Evolutionary conservation across 2,888 invertebrate genomes (phyloP).

Genomic region (Drosophila kambysellisi): DNA sequence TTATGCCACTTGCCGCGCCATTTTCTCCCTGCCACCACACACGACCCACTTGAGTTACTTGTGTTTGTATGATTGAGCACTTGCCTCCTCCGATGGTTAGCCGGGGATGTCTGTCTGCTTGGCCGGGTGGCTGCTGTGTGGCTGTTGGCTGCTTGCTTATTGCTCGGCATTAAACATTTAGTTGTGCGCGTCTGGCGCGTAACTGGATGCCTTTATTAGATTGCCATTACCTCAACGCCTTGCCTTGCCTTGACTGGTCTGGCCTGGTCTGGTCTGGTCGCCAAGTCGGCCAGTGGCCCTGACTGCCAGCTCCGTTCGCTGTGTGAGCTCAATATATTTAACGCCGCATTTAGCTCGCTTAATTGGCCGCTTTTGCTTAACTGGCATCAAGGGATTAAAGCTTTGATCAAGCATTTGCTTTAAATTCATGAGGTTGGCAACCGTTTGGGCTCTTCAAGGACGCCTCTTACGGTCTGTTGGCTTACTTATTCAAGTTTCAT

Average conservation of each 20-base stretch:
- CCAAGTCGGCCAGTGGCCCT: slow-evolving; percentile 18
- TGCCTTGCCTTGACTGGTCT: slow-evolving; percentile 12
- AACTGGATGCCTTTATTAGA: slow-evolving; percentile 66
- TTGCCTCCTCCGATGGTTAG: slow-evolving; percentile 25
- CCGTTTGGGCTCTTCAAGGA: slow-evolving; percentile 51
- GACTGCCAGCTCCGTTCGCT: slow-evolving; percentile 20
- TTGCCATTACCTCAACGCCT: slow-evolving; percentile 53
- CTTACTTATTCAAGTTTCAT: slow-evolving; percentile 68
- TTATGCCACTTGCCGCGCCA: slow-evolving; percentile 59
- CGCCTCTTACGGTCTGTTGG: slow-evolving; percentile 27
- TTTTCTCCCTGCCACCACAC: slow-evolving; percentile 23
- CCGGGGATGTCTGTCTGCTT: slow-evolving; percentile 1
- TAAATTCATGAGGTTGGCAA: slow-evolving; percentile 63
- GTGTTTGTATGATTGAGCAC: slow-evolving; percentile 62
- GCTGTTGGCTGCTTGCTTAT: slow-evolving; percentile 47
- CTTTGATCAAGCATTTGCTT: slow-evolving; percentile 75
- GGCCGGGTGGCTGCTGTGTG: slow-evolving; percentile 28
- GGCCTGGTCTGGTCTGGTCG: slow-evolving; percentile 11
- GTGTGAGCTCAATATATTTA: slow-evolving; percentile 60
- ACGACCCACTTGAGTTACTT: slow-evolving; percentile 36
- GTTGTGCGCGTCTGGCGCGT: slow-evolving; percentile 60
- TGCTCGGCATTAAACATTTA: slow-evolving; percentile 71
- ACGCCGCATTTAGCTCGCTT: slow-evolving; percentile 72
- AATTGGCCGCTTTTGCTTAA: slow-evolving; percentile 73
- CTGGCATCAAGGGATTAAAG: slow-evolving; percentile 74